phyloP scores from a whole-genome alignment of 2,797 vertebrate species.

The Tamandua tetradactyla region DNA sequence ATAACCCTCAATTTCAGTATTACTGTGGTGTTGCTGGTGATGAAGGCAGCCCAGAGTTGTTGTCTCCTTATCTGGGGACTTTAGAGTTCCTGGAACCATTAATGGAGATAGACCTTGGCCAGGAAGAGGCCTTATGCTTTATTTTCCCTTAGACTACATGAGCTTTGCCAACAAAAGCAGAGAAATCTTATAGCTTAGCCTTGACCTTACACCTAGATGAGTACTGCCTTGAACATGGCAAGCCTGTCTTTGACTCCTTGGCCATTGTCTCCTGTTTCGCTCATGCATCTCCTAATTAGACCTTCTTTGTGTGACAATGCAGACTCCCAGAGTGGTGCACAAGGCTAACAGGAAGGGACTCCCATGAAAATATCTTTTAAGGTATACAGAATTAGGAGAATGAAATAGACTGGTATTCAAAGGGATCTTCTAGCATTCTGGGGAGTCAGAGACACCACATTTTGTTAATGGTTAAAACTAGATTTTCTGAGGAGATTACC shows the following conservation, averaged over 20 bases:
- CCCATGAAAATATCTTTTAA: background rate
- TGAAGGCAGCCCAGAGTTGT: background rate
- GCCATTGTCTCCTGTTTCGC: background rate
- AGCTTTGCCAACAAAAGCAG: background rate
- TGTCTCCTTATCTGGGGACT: background rate
- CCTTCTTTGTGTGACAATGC: background rate
- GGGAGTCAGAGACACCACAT: background rate
- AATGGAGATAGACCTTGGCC: background rate
- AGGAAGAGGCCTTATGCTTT: background rate
- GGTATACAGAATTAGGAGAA: background rate
- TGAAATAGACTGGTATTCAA: background rate
- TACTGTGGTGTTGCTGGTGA: constrained; percentile 37
- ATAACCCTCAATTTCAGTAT: constrained; percentile 76
- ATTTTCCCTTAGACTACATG: background rate
- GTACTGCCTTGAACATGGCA: background rate
- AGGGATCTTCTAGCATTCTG: background rate
- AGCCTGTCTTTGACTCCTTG: background rate
- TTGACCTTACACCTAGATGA: background rate
- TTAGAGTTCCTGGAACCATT: background rate
- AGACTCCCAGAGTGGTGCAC: background rate
- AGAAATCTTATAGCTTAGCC: background rate
- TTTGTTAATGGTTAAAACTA: background rate
- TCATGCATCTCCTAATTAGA: background rate
- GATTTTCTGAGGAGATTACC: background rate
- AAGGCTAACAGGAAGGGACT: background rate